Base-by-base conservation (phyloP, 2,888 invertebrate species). In the Idaea dimidiata region DNA sequence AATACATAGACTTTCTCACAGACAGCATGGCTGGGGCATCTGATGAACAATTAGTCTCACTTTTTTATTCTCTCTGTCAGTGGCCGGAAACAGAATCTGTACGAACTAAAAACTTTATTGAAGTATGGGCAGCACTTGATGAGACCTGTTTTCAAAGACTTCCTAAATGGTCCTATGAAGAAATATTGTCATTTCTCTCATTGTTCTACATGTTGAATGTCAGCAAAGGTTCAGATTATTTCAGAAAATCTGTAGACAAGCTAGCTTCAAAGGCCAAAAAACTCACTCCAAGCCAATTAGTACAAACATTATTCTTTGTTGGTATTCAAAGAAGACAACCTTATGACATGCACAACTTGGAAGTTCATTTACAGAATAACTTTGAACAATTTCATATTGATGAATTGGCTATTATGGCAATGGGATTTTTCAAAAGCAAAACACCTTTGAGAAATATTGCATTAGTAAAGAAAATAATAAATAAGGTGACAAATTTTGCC, bases 401-500 rank as follows among this genome's bases (percentile, higher is more conserved):
- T 69, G 96, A 97, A 78, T 81, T 97, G 64, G 95, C 95, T 14
- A 93, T 97, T 16, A 93, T 96, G 71, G 93, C 95, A 5, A 94
- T 96, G 94, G 96, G 95, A 0, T 96, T 96, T 81, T 97, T 97
- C 75, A 97, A 97, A 88, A 95, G 95, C 16, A 93, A 95, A 85
- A 95, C 94, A 0, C 93, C 91, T 16, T 91, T 97, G 59, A 92
- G 93, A 66, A 93, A 88, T 79, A 70, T 79, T 3, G 76, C 82
- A 0, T 73, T 96, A 56, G 61, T 94, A 0, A 72, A 85, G 2
- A 87, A 88, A 60, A 88, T 95, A 0, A 93, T 95, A 53, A 70
- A 86, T 1, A 92, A 88, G 75, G 79, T 95, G 0, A 89, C 89
- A n/a, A 78, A 87, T 8, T 87, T 94, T 67, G 74, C 93, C 17